Conservation (phyloP, 1,140 invertebrate genomes). For the Protaetia brevitarsis region DNA sequence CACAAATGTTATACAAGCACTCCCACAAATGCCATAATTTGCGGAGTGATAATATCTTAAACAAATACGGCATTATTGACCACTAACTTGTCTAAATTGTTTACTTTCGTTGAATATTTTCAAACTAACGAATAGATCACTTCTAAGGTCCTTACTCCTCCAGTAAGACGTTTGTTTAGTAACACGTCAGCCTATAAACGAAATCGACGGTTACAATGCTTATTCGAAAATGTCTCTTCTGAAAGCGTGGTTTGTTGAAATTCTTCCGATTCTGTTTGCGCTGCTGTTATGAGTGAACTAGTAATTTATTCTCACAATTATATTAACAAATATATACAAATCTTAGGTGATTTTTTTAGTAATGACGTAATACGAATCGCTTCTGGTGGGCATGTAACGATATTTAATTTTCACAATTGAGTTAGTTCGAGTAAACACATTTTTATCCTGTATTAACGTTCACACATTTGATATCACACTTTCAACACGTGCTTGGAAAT, state of each 20-base stretch:
- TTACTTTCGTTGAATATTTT: not conserved
- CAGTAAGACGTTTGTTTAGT: too few species aligned
- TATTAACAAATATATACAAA: not conserved
- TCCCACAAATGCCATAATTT: not conserved
- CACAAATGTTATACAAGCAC: not conserved
- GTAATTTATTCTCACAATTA: not conserved
- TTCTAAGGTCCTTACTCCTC: too few species aligned
- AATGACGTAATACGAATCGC: not conserved
- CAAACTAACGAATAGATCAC: too few species aligned
- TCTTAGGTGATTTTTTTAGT: not conserved
- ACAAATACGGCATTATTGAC: not conserved
- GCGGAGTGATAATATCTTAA: not conserved
- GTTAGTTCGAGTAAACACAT: not conserved
- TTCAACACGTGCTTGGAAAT: too few species aligned
- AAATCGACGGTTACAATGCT: not conserved
- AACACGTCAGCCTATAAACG: too few species aligned
- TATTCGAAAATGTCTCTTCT: not conserved
- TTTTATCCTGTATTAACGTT: not conserved
- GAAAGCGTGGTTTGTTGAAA: not conserved
- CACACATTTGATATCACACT: too few species aligned
- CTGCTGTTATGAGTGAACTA: not conserved
- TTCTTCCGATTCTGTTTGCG: not conserved
- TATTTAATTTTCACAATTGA: not conserved
- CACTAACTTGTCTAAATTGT: not conserved
- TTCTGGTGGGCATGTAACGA: not conserved